Percentiles rank a stretch among this genome's conserved stretches.
These are phyloP conservation scores for Caretta caretta DNA, from an alignment of 2,113 vertebrate genomes.

Conservation along the genomic window DNA sequence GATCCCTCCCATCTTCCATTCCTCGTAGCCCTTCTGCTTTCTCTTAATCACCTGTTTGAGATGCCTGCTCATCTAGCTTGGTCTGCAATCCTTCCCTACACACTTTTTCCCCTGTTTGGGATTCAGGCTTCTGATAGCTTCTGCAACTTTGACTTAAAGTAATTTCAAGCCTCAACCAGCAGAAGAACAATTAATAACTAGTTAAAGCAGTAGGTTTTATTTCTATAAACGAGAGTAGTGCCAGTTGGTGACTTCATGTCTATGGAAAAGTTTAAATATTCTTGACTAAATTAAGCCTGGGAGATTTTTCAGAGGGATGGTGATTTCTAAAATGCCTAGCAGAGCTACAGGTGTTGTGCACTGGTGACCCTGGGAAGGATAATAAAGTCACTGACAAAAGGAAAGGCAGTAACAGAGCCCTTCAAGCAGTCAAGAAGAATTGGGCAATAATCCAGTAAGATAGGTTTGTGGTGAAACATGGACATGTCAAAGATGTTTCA, in stretches of 20 bases:
- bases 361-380: background rate
- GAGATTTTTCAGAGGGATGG: constrained; percentile 49
- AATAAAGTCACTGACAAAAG: background rate
- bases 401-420: background rate
- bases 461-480: background rate
- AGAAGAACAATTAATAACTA: constrained; percentile 61
- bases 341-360: constrained; percentile 46
- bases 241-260: constrained; percentile 68
- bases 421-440: rapidly evolving
- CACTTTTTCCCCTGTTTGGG: too few species aligned
- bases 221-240: constrained; percentile 55
- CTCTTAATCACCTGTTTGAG: too few species aligned
- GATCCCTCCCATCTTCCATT: too few species aligned
- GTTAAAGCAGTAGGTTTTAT: constrained; percentile 26
- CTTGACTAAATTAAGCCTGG: constrained; percentile 57
- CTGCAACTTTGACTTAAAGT: background rate
- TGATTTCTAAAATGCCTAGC: constrained; percentile 60
- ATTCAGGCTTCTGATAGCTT: too few species aligned
- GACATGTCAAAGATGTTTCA: background rate
- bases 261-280: constrained; percentile 72
- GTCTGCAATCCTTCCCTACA: too few species aligned
- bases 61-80: too few species aligned
- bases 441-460: background rate
- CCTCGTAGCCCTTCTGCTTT: too few species aligned
- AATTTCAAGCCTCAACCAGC: constrained; percentile 8